Base-by-base conservation (phyloP, 2,888 invertebrate genomes). In the Limenitis arthemis region DNA sequence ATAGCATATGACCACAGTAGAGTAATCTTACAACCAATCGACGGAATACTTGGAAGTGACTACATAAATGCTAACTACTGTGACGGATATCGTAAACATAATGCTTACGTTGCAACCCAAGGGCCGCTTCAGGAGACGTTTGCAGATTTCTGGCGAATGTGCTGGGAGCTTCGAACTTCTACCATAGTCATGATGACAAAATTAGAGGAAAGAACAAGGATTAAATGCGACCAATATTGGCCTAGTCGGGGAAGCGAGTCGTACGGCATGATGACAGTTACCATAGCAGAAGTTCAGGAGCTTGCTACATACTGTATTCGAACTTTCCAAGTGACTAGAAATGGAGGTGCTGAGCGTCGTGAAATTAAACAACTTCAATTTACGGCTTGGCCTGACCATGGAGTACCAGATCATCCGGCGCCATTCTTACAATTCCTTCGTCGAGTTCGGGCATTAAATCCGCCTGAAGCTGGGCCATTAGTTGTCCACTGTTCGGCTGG, bases 161-260 rank as follows among this genome's bases (percentile, higher is more conserved):
- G 98, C 66, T 99, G 99, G 99, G 99, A 99, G 78, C 90, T 98
- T 56, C 91, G 95, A 62, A 94, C 95, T 5, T 91, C 94, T 8
- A 97, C 97, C 0, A 96, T 99, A 63, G 99, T 99, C 1, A 99
- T 99, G 99, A 97, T 99, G 97, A 99, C 99, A 0, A 96, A 97
- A 67, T 84, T 99, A 55, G 99, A 99, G 79, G 99, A 99, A 73
- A 89, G 99, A 49, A 96, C 97, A 1, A 88, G 99, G 66, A 96
- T 97, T 60, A 98, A 99, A 77, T 99, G 98, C 78, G 95, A 97
- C 77, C 95, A 98, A 77, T 99, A 99, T 75, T 99, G 99, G 99
- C 99, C 99, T 0, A 91, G 92, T 6, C 90, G 98, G 34, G 99
- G 98, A 8, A 93, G 96, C 1, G 98, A 98, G 72, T 94, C 94